phyloP scores from a whole-genome alignment of 2,888 invertebrate species.

The Drosophila ezoana region DNA sequence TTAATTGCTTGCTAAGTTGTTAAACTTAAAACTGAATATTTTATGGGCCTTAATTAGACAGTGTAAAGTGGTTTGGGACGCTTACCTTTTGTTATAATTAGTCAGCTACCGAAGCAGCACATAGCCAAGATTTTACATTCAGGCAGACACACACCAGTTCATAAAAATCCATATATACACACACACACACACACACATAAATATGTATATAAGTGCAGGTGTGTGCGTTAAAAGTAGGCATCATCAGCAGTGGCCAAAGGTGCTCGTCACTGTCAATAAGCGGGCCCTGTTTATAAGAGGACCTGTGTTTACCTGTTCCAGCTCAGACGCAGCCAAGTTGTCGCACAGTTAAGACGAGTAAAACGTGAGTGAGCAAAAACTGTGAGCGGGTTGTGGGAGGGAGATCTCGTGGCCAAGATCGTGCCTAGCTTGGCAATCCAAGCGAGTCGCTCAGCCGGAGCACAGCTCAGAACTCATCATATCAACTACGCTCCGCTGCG shows the following conservation, averaged over 20 bases:
- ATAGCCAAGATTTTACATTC: constrained; percentile 37
- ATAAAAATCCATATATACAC: not conserved
- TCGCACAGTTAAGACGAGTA: constrained; percentile 66
- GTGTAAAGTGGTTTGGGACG: constrained; percentile 3
- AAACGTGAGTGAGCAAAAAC: constrained; percentile 7
- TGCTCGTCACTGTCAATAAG: constrained; percentile 42
- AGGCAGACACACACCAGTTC: constrained; percentile 6
- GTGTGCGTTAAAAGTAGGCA: constrained; percentile 18
- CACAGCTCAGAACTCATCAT: constrained; percentile 19
- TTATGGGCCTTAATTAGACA: not conserved
- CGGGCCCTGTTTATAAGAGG: constrained; percentile 75
- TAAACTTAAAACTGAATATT: constrained; percentile 2
- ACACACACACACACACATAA: not conserved
- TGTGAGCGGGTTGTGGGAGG: not conserved
- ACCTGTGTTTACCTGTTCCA: constrained; percentile 67
- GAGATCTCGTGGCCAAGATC: constrained; percentile 16
- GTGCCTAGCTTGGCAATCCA: constrained; percentile 12
- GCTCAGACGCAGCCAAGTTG: constrained; percentile 73
- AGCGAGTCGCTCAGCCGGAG: constrained; percentile 21
- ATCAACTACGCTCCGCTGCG: constrained; percentile 23
- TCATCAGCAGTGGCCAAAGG: constrained; percentile 44
- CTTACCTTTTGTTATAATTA: constrained; percentile 51
- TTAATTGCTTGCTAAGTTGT: not conserved
- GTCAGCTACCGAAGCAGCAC: constrained; percentile 16
- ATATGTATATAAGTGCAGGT: not conserved